Conservation (phyloP, 2,113 vertebrate genomes). For the Todiramphus chloris region DNA sequence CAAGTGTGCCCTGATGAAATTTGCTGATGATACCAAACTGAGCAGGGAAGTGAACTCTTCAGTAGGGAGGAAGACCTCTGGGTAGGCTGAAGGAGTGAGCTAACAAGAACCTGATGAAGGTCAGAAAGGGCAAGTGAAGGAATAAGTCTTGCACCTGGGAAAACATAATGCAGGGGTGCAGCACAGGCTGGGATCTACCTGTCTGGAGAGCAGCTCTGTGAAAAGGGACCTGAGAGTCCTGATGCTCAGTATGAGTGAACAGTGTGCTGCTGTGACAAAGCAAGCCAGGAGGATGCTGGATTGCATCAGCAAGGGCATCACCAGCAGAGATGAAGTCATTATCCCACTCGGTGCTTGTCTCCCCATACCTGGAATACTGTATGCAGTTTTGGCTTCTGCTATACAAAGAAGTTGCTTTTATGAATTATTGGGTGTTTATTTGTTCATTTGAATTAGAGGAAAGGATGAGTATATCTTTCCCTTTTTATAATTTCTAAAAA, state of each 20-base stretch:
- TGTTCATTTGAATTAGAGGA: not conserved
- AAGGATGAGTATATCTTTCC: not conserved
- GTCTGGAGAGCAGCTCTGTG: not conserved
- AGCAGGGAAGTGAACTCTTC: not conserved
- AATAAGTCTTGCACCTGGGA: not conserved
- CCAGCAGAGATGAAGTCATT: not conserved
- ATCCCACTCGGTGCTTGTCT: not conserved
- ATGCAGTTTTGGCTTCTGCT: not conserved
- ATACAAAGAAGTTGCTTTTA: not conserved
- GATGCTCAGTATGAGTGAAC: not conserved
- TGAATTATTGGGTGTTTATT: not conserved
- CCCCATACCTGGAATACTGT: not conserved
- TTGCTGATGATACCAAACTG: not conserved
- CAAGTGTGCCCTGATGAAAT: not conserved
- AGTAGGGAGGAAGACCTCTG: not conserved
- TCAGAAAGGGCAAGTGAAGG: not conserved
- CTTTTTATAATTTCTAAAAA: not conserved
- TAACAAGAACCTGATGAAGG: not conserved
- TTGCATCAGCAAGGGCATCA: not conserved
- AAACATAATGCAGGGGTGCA: not conserved
- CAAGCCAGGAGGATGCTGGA: not conserved
- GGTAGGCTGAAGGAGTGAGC: not conserved
- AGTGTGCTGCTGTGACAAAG: not conserved
- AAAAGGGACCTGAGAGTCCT: not conserved
- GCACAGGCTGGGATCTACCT: not conserved